Percentiles rank a stretch among this genome's conserved stretches.
Evolutionary conservation across 2,113 vertebrate genomes (phyloP).

Genomic region (Scartelaos histophorus): DNA sequence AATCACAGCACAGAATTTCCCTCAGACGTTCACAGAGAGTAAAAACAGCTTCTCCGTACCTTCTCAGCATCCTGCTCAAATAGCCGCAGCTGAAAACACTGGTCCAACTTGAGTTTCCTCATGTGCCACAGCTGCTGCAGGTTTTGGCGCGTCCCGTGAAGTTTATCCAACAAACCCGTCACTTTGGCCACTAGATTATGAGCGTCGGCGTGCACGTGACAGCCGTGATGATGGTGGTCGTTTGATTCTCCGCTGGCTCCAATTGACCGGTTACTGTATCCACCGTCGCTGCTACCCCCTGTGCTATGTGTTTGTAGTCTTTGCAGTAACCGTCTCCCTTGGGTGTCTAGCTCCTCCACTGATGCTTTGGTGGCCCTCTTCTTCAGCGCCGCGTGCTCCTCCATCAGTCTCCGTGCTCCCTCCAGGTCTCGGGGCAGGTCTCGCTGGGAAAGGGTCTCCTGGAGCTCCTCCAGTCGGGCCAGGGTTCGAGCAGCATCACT

Average conservation of each 20-base stretch:
- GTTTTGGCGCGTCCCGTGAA: constrained; percentile 93
- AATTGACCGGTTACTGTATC: constrained; percentile 48
- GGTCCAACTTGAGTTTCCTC: constrained; percentile 95
- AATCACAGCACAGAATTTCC: neutral
- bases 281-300: constrained; percentile 42
- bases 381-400: constrained; percentile 91
- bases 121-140: constrained; percentile 99
- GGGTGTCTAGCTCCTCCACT: constrained; percentile 91
- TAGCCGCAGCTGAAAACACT: constrained; percentile 96
- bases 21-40: neutral
- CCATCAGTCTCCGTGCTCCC: constrained; percentile 90
- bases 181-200: constrained; percentile 92
- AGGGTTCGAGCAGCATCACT: constrained; percentile 90
- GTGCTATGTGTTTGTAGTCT: constrained; percentile 82
- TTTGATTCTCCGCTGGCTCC: constrained; percentile 79
- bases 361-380: constrained; percentile 95
- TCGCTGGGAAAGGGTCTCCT: constrained; percentile 92
- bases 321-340: constrained; percentile 93
- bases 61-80: constrained; percentile 99
- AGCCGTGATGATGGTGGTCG: constrained; percentile 81
- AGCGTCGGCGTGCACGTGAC: constrained; percentile 75
- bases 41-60: constrained; percentile 70
- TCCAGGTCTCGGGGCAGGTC: constrained; percentile 94
- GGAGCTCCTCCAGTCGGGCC: constrained; percentile 91
- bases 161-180: constrained; percentile 90